These are phyloP conservation scores for Spodoptera picta DNA, from an alignment of 2,888 invertebrate genomes.

Conservation along the genomic window DNA sequence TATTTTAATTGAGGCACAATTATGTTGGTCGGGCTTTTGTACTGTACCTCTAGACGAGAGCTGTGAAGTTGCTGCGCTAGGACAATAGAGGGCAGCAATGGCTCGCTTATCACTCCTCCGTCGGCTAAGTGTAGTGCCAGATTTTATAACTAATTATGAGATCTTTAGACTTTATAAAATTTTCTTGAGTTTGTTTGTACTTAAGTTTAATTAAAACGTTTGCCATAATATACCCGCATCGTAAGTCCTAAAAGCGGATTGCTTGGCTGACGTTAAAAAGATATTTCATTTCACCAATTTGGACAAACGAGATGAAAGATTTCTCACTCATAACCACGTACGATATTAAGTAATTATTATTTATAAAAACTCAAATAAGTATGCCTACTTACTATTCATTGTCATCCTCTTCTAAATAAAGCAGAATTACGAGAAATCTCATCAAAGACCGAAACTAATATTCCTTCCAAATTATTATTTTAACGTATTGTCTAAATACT, in stretches of 20 bases:
- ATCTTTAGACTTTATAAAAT: slow-evolving; percentile 37
- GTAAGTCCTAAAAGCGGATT: neutral
- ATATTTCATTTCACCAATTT: too few relatives aligned
- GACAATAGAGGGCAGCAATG: slow-evolving; percentile 48
- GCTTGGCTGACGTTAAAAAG: too few relatives aligned
- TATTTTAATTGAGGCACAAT: slow-evolving; percentile 70
- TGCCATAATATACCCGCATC: neutral
- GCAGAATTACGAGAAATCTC: neutral
- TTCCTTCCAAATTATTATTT: neutral
- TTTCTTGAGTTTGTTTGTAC: slow-evolving; percentile 20
- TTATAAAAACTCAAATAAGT: too few relatives aligned
- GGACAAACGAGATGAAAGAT: too few relatives aligned
- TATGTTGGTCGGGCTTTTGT: slow-evolving; percentile 65
- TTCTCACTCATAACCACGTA: too few relatives aligned
- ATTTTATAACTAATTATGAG: slow-evolving; percentile 42
- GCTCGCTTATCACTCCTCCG: slow-evolving; percentile 55
- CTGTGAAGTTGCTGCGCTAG: slow-evolving; percentile 36
- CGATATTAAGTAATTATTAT: too few relatives aligned
- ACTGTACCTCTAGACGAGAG: slow-evolving; percentile 50
- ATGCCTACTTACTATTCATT: neutral
- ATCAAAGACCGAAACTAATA: slow-evolving; percentile 5
- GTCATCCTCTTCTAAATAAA: neutral
- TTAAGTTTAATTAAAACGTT: slow-evolving; percentile 16
- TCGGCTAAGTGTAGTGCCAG: slow-evolving; percentile 25
- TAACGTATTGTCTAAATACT: slow-evolving; percentile 6